Evolutionary conservation across 2,113 vertebrate species (phyloP).

Genomic region (Leptosomus discolor): DNA sequence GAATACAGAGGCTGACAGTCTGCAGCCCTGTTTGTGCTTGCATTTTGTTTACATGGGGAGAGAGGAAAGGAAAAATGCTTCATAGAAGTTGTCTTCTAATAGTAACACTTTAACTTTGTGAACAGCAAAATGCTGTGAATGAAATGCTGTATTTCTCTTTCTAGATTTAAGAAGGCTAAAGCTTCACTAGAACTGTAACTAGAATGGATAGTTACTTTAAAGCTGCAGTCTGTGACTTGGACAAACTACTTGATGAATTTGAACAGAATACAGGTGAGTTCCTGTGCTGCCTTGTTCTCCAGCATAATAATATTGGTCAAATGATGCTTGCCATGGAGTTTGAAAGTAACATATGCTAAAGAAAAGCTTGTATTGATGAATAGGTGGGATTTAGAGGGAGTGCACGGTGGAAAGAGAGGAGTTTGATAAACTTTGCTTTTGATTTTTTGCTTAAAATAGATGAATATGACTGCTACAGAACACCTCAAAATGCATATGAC

Average conservation of each 20-base stretch:
- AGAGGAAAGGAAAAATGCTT: background rate
- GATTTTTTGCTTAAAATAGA: constrained; percentile 67
- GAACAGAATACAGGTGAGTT: constrained; percentile 90
- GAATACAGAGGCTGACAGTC: background rate
- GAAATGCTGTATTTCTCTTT: constrained; percentile 1
- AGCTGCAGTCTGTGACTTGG: constrained; percentile 93
- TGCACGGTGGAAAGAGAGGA: background rate
- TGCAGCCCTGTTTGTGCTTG: background rate
- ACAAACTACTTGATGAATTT: constrained; percentile 97
- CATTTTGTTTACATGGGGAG: background rate
- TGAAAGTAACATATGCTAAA: background rate
- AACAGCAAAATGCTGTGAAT: background rate
- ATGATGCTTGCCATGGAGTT: background rate
- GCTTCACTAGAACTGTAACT: constrained; percentile 1
- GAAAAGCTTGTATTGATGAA: background rate
- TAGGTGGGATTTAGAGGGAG: background rate
- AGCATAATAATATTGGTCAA: background rate
- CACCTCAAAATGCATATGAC: constrained; percentile 59
- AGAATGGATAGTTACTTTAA: constrained; percentile 98
- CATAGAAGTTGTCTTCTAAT: background rate
- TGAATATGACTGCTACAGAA: constrained; percentile 77
- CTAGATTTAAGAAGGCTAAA: constrained; percentile 55
- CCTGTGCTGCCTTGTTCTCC: background rate
- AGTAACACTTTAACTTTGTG: background rate
- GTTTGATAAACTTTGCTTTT: background rate